Base-by-base conservation (phyloP, 2,888 invertebrate genomes). In the Geophilus truncorum region DNA sequence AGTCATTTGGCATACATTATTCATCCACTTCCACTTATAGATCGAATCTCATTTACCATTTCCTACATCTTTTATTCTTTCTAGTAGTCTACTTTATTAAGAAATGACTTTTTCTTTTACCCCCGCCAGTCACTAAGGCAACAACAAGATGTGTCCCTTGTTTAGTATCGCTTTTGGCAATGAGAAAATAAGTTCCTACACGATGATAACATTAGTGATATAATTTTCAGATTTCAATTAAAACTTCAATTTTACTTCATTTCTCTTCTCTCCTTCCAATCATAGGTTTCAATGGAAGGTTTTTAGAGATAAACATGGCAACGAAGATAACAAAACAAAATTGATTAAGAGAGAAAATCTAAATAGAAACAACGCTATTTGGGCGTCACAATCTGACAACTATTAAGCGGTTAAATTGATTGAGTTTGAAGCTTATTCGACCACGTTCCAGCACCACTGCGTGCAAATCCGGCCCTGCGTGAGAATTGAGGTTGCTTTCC, bases 401-500 rank as follows among this genome's bases (percentile, higher is more conserved):
- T 23, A 70, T 70, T 70, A 70, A 70, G 70, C n/a, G 28, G 51
- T 51, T 51, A 51, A 51, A 51, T 51, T 51, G 51, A 51, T 51
- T 51, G 18, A 51, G 51, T 51, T 40, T 51, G 51, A 70, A 10
- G 70, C 28, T 70, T 70, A 70, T 70, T 70, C 15, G 25, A n/a
- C 70, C 70, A 70, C 70, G 70, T 70, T 70, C 28, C 70, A 6
- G 12, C 25, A 28, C 25, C 51, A 70, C 28, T 51, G 15, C 18
- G 51, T 51, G 18, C 18, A 51, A 51, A 51, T 51, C 70, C 57
- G 18, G 10, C 21, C 1, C 25, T 25, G 28, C 70, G 70, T 70
- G 70, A 23, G 70, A 70, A 70, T 70, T 28, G 70, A 70, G 28
- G 12, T 15, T 28, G 70, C 70, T 70, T 70, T n/a, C 70, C 70